phyloP scores from a whole-genome alignment of 2,888 invertebrate genomes.

The Seira musarum region DNA sequence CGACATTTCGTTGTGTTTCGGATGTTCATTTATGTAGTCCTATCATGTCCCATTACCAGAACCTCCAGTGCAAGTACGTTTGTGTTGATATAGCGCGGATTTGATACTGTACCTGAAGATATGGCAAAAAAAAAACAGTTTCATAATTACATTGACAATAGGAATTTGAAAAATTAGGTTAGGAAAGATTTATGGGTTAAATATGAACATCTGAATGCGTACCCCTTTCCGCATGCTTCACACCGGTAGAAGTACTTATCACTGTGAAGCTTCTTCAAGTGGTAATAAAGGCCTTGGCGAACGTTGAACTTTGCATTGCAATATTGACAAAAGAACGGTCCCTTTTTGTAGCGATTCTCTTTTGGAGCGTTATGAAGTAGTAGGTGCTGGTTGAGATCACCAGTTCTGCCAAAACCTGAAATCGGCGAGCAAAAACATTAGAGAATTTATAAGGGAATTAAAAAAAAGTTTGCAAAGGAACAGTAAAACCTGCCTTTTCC shows the following conservation, averaged over 20 bases:
- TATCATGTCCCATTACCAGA: too few species aligned
- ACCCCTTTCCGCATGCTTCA: constrained; percentile 32
- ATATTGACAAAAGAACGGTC: constrained; percentile 37
- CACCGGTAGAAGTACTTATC: constrained; percentile 31
- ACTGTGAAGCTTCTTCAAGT: constrained; percentile 28
- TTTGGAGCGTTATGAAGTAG: constrained; percentile 33
- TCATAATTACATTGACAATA: too few species aligned
- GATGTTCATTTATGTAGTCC: too few species aligned
- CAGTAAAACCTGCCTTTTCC: constrained; percentile 29
- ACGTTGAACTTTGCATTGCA: constrained; percentile 43
- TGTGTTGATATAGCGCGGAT: too few species aligned
- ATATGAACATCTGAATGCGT: too few species aligned
- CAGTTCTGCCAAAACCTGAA: not conserved
- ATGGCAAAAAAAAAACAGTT: too few species aligned
- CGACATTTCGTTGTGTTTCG: too few species aligned
- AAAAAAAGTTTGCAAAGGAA: not conserved
- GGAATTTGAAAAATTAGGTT: too few species aligned
- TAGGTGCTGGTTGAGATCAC: constrained; percentile 20
- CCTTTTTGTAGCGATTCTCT: constrained; percentile 38
- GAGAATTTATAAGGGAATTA: not conserved
- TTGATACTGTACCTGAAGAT: too few species aligned
- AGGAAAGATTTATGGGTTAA: too few species aligned
- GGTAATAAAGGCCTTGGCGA: constrained; percentile 38
- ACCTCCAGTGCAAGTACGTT: too few species aligned
- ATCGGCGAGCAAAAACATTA: too few species aligned